Conservation (phyloP, 2,797 vertebrate species). For the Orestias chungarensis region DNA sequence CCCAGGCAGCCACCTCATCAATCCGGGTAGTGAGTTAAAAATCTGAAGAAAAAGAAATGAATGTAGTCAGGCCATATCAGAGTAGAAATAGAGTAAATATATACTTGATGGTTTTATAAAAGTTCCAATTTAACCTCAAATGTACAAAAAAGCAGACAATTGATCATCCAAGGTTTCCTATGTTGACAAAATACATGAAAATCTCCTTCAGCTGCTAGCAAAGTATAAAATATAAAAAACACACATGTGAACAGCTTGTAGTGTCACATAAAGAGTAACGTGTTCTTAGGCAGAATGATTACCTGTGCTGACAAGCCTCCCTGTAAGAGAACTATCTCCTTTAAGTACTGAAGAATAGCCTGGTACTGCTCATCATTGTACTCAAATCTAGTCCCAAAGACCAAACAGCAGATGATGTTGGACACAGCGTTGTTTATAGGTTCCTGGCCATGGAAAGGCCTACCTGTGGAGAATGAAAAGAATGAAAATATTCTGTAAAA, state of each 20-base stretch:
- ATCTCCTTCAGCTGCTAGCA: background rate
- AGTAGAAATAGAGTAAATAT: background rate
- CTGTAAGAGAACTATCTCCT: conserved; percentile 27
- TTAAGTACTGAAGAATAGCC: conserved; percentile 39
- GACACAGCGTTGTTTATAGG: conserved; percentile 65
- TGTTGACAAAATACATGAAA: background rate
- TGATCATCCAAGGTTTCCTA: background rate
- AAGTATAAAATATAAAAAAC: background rate
- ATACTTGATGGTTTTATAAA: background rate
- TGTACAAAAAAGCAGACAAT: background rate
- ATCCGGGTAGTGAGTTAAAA: conserved; percentile 59
- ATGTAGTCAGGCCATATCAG: background rate
- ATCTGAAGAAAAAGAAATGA: conserved; percentile 44
- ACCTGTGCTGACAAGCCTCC: conserved; percentile 53
- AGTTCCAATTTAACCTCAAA: background rate
- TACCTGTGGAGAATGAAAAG: conserved; percentile 36
- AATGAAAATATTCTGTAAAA: fast-evolving
- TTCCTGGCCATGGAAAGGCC: conserved; percentile 48
- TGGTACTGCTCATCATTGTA: conserved; percentile 59
- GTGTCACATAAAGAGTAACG: background rate
- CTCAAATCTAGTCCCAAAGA: conserved; percentile 71
- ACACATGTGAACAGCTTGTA: background rate
- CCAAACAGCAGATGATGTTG: conserved; percentile 73
- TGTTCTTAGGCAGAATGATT: background rate
- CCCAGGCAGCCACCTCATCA: conserved; percentile 74